These are phyloP conservation scores for Microcebus murinus DNA, from an alignment of 2,113 vertebrate species.

Conservation along the genomic window DNA sequence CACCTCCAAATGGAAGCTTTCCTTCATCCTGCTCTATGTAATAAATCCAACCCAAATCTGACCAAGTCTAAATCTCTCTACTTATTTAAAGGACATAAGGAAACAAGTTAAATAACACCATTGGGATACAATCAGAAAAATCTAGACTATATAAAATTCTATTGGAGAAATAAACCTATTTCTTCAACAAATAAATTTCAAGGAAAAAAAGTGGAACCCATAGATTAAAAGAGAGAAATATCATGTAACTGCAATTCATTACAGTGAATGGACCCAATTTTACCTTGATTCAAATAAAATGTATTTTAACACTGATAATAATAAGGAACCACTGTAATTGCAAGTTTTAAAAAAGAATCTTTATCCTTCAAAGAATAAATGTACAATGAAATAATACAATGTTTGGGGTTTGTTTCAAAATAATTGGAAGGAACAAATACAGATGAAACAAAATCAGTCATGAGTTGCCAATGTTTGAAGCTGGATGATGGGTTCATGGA, in stretches of 20 bases:
- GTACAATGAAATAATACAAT: neutral
- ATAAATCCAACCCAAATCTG: neutral
- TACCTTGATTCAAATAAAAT: neutral
- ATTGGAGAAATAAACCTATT: neutral
- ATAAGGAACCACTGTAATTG: neutral
- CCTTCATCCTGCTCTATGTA: neutral
- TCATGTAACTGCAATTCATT: neutral
- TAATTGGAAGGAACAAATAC: neutral
- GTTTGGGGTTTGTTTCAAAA: neutral
- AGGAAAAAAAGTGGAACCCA: neutral
- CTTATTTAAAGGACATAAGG: neutral
- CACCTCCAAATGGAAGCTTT: neutral
- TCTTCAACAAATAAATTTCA: slow-evolving; percentile 17
- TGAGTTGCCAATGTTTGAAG: neutral
- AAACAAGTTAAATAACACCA: neutral
- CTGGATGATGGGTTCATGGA: neutral
- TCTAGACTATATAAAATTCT: neutral
- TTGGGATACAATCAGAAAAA: neutral
- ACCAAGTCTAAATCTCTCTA: neutral
- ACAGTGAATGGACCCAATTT: neutral
- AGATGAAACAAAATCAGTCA: neutral
- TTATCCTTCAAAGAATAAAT: slow-evolving; percentile 41
- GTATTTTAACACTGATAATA: neutral
- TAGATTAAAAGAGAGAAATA: neutral
- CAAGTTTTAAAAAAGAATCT: neutral